Evolutionary conservation across 1,140 invertebrate species (phyloP).

Genomic region (Coptotermes formosanus): DNA sequence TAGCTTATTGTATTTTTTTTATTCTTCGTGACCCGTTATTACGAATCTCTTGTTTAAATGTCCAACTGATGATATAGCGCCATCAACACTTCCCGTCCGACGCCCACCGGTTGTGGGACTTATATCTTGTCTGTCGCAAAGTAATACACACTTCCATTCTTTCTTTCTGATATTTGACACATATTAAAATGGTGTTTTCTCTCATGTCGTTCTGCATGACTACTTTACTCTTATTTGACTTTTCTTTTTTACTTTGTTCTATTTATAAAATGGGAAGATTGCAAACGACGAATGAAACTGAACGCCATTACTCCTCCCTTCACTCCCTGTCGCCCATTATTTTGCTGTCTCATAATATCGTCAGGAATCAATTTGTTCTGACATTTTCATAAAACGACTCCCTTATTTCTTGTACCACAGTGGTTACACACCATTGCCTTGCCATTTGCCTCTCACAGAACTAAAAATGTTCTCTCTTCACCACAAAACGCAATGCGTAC

Average conservation of each 20-base stretch:
- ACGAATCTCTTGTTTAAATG: not conserved
- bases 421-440: not conserved
- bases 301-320: not conserved
- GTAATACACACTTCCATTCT: not conserved
- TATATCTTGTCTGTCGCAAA: not conserved
- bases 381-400: conserved; percentile 19
- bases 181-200: conserved; percentile 10
- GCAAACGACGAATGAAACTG: not conserved
- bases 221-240: not conserved
- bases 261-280: not conserved
- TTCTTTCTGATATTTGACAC: not conserved
- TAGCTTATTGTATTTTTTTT: no score
- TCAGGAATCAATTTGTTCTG: conserved; percentile 19
- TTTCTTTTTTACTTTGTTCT: not conserved
- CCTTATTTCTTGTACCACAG: not conserved
- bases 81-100: no score
- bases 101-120: no score
- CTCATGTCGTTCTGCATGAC: not conserved
- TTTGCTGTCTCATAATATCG: not conserved
- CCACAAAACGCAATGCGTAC: not conserved
- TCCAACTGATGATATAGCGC: not conserved
- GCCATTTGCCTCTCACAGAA: not conserved
- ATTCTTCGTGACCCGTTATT: not conserved
- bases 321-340: not conserved
- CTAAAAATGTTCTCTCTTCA: not conserved